Evolutionary conservation across 1,140 invertebrate species (phyloP), one percentile per base, ranked within the genome.

Genomic region (Asobara japonica): DNA sequence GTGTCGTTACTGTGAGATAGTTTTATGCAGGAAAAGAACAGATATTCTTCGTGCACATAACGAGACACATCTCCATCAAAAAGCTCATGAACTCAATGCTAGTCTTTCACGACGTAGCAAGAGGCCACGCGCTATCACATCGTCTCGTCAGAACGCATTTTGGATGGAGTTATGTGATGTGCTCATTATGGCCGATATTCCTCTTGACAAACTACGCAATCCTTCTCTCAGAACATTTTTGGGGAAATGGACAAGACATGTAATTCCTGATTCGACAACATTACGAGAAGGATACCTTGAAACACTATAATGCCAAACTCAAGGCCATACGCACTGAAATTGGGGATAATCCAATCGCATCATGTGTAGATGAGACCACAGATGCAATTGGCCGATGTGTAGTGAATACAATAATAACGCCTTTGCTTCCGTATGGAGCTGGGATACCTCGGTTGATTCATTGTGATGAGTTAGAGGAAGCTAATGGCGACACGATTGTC

Each of bases 331-430:
- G 68, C 0, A 20, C 60, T 36, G 48, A 61, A 62, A 61, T 69
- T 22, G 36, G 33, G 8, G 18, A 61, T 27, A 4, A 69, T 62
- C 22, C 5, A 0, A 67, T 77, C 41, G 71, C 68, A 64, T 65
- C 75, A 0, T 51, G 22, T 0, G 69, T 72, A 13, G 73, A 77
- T 64, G 69, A 73, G 38, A 77, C 71, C 1, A 73, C 60, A 8
- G 76, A 77, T 45, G 7, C 3, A 0, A 6, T 36, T 22, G 51
- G 69, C 11, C 60, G 73, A 18, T 71, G 64, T 33, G 29, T 75
- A 1, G 65, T 71, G 2, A 65, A 74, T 67, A 67, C 69, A 13
- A 67, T 77, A 16, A 41, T 77, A 38, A 51, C 60, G 18, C 0
- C 61, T 11, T 64, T 71, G 10, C 6, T 27, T 1, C 3, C 13